A percentile compares a stretch with the other conserved stretches of the same genome.
phyloP scores from a whole-genome alignment of 1,140 invertebrate species.

The Drosophila arawakana region DNA sequence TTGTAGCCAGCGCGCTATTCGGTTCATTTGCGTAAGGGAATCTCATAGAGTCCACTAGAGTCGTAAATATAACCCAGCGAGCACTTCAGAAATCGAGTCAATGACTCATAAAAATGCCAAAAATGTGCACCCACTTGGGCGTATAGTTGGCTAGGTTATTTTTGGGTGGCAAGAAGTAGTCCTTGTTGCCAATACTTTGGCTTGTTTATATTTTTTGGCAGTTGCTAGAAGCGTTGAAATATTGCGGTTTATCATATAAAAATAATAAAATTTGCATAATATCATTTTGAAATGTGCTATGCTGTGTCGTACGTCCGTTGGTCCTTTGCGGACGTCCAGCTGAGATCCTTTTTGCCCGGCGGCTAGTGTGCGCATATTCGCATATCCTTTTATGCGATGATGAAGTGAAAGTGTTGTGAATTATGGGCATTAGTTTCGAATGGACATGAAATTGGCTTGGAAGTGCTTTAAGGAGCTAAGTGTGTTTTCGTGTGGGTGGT shows the following conservation, averaged over 20 bases:
- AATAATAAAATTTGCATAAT: constrained; percentile 83
- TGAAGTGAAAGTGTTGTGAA: constrained; percentile 82
- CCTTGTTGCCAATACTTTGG: constrained; percentile 20
- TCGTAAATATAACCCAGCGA: constrained; percentile 49
- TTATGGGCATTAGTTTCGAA: constrained; percentile 61
- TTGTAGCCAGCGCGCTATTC: background rate
- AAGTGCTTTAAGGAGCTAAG: constrained; percentile 7
- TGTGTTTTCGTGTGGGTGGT: background rate
- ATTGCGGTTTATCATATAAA: constrained; percentile 80
- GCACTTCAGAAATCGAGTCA: constrained; percentile 76
- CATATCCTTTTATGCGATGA: constrained; percentile 55
- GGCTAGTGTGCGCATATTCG: constrained; percentile 32
- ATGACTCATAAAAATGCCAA: constrained; percentile 82
- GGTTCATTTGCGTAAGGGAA: constrained; percentile 71
- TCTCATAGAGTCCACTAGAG: constrained; percentile 44
- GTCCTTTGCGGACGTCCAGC: constrained; percentile 44
- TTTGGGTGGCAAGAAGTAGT: constrained; percentile 7
- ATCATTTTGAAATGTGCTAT: constrained; percentile 73
- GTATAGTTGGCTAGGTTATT: background rate
- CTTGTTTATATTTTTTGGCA: constrained; percentile 55
- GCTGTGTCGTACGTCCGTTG: background rate
- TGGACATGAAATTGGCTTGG: constrained; percentile 43
- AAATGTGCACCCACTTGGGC: constrained; percentile 70
- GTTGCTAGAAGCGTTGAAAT: constrained; percentile 55
- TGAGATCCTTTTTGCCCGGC: constrained; percentile 53